Conservation (phyloP, 2,797 vertebrate genomes). For the Bradypodion ventrale region DNA sequence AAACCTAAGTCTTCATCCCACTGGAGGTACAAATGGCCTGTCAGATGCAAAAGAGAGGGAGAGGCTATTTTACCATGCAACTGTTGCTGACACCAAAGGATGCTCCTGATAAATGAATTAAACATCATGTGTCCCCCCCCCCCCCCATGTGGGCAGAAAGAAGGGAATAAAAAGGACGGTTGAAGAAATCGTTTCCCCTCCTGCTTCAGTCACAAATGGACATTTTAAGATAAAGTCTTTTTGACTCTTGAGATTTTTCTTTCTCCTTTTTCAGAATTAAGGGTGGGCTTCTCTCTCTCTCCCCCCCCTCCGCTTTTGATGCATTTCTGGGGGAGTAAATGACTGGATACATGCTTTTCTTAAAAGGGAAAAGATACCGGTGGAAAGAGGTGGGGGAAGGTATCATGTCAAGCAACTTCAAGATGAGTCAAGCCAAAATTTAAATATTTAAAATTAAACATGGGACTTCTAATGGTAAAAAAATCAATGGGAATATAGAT, state of each 20-base stretch:
- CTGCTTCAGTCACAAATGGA: no score
- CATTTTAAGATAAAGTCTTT: neutral
- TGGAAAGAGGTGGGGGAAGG: no score
- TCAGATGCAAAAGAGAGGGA: neutral
- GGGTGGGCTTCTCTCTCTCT: no score
- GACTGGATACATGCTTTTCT: no score
- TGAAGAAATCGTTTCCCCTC: neutral
- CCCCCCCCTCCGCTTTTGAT: neutral
- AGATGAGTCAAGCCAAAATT: neutral
- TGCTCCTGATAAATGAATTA: no score
- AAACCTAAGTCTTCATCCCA: neutral
- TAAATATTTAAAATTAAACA: neutral
- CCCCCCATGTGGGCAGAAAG: accelerated
- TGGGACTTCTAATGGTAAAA: neutral
- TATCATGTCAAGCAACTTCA: neutral
- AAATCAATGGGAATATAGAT: neutral
- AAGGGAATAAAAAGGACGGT: neutral
- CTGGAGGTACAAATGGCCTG: no score
- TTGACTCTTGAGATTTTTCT: neutral
- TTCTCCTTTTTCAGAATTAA: neutral
- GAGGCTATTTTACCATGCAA: no score
- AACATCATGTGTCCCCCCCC: no score
- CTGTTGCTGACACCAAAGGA: neutral
- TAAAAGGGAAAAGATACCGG: neutral
- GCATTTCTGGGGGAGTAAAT: neutral